These are phyloP conservation scores for Agonopterix subpropinquella DNA, from an alignment of 2,888 invertebrate genomes.

Conservation along the genomic window DNA sequence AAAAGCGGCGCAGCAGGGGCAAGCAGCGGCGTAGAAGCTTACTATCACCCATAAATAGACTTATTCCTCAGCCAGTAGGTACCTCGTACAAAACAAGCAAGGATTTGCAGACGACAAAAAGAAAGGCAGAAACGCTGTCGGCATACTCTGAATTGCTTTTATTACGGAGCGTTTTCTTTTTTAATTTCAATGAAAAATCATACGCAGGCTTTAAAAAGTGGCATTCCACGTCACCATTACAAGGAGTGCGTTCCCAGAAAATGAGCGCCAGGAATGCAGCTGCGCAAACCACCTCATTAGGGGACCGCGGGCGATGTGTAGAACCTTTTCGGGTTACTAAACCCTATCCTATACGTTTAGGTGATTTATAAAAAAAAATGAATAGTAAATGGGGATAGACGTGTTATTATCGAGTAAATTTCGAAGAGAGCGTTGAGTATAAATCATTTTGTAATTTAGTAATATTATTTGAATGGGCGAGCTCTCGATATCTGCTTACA, in stretches of 20 bases:
- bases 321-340: conserved; percentile 12
- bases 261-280: conserved; percentile 55
- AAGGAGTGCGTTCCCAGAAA: conserved; percentile 60
- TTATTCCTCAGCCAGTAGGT: conserved; percentile 42
- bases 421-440: no score
- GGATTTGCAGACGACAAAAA: conserved; percentile 50
- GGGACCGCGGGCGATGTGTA: conserved; percentile 27
- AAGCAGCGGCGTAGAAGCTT: neutral
- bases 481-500: neutral
- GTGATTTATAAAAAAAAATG: no score
- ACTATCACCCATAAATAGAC: conserved; percentile 33
- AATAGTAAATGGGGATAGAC: no score
- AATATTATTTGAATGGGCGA: neutral
- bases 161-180: conserved; percentile 48
- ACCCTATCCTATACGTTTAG: no score
- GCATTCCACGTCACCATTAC: conserved; percentile 54
- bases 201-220: conserved; percentile 49
- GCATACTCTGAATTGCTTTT: conserved; percentile 43
- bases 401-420: no score
- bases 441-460: neutral
- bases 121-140: conserved; percentile 36
- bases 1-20: neutral
- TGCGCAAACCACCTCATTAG: conserved; percentile 49
- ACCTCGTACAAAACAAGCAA: conserved; percentile 42
- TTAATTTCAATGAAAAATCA: conserved; percentile 68